These are phyloP conservation scores for Bugulina stolonifera DNA, from an alignment of 2,888 invertebrate species.

Conservation along the genomic window DNA sequence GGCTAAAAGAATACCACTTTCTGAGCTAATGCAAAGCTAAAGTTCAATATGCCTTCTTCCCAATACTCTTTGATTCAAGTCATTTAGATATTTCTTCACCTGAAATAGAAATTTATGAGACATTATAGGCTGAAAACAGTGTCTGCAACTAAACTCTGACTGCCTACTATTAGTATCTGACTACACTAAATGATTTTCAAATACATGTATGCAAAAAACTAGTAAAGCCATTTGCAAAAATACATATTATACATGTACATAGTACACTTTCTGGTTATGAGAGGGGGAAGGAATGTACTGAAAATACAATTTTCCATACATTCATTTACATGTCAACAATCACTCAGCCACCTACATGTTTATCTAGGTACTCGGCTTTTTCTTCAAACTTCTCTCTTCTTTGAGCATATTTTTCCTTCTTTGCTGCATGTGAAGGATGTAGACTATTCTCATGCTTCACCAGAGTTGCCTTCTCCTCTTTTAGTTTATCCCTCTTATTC, in stretches of 20 bases:
- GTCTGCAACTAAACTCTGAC: too few relatives aligned
- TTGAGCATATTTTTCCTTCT: neutral
- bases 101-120: neutral
- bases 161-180: too few relatives aligned
- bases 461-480: neutral
- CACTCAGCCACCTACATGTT: neutral
- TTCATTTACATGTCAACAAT: too few relatives aligned
- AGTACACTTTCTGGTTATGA: too few relatives aligned
- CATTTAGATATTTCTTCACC: neutral
- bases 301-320: too few relatives aligned
- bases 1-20: too few relatives aligned
- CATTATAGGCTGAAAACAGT: too few relatives aligned
- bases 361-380: neutral
- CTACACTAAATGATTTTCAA: too few relatives aligned
- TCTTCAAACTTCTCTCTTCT: constrained; percentile 3
- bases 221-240: too few relatives aligned
- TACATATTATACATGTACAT: neutral
- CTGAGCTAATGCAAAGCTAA: too few relatives aligned
- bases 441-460: neutral
- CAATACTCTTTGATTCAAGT: neutral
- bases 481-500: constrained; percentile 16
- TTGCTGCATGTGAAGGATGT: neutral
- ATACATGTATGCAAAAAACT: too few relatives aligned
- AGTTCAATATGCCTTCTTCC: neutral
- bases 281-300: too few relatives aligned